Conservation (phyloP, 2,888 invertebrate genomes). For the Hemicrepidius hirtus region DNA sequence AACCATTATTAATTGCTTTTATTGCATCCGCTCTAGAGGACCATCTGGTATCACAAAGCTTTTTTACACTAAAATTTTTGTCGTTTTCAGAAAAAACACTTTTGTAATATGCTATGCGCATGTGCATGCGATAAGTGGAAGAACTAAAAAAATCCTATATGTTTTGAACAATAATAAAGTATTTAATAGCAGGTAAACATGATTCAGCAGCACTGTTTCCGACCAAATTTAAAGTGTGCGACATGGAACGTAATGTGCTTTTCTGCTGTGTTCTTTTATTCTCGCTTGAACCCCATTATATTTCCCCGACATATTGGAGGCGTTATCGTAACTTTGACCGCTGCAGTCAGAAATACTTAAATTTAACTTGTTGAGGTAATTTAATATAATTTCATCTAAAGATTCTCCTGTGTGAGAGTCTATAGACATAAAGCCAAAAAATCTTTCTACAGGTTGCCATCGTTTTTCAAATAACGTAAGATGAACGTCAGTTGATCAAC, state of each 20-base stretch:
- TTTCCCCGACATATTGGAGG: constrained; percentile 55
- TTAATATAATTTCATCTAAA: constrained; percentile 44
- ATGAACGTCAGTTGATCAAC: constrained; percentile 49
- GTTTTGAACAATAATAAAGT: constrained; percentile 57
- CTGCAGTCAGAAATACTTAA: constrained; percentile 56
- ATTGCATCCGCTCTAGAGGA: constrained; percentile 51
- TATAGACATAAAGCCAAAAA: constrained; percentile 55
- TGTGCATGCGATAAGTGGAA: constrained; percentile 58
- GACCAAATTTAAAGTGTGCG: constrained; percentile 60
- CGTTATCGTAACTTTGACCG: constrained; percentile 60
- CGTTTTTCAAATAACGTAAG: constrained; percentile 38
- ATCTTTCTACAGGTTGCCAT: constrained; percentile 49
- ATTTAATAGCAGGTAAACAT: constrained; percentile 54
- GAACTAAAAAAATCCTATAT: constrained; percentile 58
- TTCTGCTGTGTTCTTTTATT: constrained; percentile 54
- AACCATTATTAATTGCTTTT: constrained; percentile 40
- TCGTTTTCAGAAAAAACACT: constrained; percentile 23
- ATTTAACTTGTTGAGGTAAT: constrained; percentile 44
- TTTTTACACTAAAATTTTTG: constrained; percentile 35
- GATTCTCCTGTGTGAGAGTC: constrained; percentile 55
- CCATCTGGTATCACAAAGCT: constrained; percentile 45
- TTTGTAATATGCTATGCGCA: constrained; percentile 46
- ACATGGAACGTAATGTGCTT: constrained; percentile 57
- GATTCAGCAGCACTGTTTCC: constrained; percentile 57
- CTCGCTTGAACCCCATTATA: constrained; percentile 56